These are phyloP conservation scores for Tursiops truncatus DNA, from an alignment of 2,113 vertebrate genomes.

Conservation along the genomic window DNA sequence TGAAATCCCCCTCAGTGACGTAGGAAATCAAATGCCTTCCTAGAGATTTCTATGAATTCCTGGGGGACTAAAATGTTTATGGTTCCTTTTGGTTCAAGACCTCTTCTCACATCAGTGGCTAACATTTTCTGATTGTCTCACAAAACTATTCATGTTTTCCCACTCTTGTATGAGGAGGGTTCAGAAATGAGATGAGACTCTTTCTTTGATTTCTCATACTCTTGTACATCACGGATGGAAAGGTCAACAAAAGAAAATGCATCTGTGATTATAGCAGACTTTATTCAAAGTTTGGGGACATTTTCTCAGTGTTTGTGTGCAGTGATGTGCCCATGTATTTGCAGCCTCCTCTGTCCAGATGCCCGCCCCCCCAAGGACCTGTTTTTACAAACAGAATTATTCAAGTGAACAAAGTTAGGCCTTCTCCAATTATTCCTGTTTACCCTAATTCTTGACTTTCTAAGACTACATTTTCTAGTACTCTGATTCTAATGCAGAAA, in stretches of 20 bases:
- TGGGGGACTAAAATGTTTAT: background rate
- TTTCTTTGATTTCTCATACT: background rate
- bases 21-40: background rate
- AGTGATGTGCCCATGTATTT: rapidly evolving
- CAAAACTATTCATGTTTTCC: background rate
- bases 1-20: background rate
- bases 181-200: background rate
- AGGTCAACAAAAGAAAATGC: background rate
- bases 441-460: background rate
- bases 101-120: background rate
- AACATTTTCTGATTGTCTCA: background rate
- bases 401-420: background rate
- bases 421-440: background rate
- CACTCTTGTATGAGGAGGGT: background rate
- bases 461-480: background rate
- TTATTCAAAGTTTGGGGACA: background rate
- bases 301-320: background rate
- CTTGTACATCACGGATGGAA: background rate
- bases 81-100: background rate
- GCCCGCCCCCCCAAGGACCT: too few relatives aligned
- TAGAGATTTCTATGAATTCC: background rate
- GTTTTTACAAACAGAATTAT: background rate
- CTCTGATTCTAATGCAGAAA: background rate
- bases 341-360: background rate
- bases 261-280: background rate